Percentiles rank a stretch among this genome's conserved stretches.
phyloP scores from a whole-genome alignment of 2,113 vertebrate species.

The human (Homo sapiens) region DNA sequence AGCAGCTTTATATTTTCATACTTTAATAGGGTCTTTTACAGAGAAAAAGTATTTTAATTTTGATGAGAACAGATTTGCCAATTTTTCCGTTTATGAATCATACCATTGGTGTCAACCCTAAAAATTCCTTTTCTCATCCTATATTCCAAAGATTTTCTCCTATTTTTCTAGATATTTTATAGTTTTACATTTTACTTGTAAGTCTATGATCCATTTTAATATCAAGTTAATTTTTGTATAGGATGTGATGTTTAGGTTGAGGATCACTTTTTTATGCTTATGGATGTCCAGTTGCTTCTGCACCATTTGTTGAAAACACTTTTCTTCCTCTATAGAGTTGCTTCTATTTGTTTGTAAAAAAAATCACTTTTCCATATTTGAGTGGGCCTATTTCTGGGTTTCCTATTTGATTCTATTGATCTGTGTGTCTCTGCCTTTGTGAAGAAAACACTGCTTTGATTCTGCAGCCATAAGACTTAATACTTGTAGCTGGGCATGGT shows the following conservation, averaged over 20 bases:
- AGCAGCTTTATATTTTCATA: not conserved
- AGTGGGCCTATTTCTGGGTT: not conserved
- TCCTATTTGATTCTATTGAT: not conserved
- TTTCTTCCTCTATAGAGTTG: not conserved
- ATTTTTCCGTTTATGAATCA: not conserved
- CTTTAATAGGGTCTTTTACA: not conserved
- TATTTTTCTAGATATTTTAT: not conserved
- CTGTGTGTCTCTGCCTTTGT: not conserved
- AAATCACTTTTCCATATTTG: not conserved
- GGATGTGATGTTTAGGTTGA: not conserved
- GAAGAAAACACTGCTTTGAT: not conserved
- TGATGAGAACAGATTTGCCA: not conserved
- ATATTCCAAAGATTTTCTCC: not conserved
- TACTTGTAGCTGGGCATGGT: not conserved
- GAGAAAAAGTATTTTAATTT: not conserved
- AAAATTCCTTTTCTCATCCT: not conserved
- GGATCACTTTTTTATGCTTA: not conserved
- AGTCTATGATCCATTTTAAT: not conserved
- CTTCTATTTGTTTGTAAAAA: not conserved
- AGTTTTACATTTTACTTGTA: not conserved
- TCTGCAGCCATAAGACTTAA: not conserved
- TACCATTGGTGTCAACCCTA: not conserved
- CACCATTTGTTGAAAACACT: not conserved
- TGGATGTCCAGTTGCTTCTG: not conserved
- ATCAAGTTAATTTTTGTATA: not conserved